Percentiles rank a stretch among this genome's conserved stretches.
Conservation (phyloP, 1,140 invertebrate species). For the Piezodorus guildinii region DNA sequence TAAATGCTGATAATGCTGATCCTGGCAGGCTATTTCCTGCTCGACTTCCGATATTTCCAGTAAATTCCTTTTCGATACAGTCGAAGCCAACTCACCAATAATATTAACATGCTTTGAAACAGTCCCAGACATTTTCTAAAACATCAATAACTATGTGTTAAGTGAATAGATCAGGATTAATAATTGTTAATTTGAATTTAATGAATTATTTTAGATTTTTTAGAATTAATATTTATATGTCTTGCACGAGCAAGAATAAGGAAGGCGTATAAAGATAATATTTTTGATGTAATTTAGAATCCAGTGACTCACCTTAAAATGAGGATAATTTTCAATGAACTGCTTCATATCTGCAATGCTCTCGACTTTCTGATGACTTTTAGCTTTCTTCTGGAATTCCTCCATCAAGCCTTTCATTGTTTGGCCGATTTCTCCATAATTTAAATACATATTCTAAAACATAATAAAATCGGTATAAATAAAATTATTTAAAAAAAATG, state of each 20-base stretch:
- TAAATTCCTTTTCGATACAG: conserved; percentile 66
- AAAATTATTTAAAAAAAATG: conserved; percentile 10
- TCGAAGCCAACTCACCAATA: conserved; percentile 82
- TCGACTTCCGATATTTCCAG: conserved; percentile 92
- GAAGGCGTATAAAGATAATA: too few relatives aligned
- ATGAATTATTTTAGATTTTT: too few relatives aligned
- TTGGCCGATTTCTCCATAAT: conserved; percentile 96
- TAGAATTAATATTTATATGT: too few relatives aligned
- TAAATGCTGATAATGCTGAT: conserved; percentile 79
- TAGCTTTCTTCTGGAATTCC: conserved; percentile 91
- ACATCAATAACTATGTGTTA: conserved; percentile 20
- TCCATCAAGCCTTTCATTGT: conserved; percentile 97
- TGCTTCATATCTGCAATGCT: conserved; percentile 98
- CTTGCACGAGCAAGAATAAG: too few relatives aligned
- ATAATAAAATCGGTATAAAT: conserved; percentile 25
- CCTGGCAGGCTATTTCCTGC: conserved; percentile 89
- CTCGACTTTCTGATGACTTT: conserved; percentile 94
- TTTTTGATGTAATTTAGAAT: neutral
- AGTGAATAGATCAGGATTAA: neutral
- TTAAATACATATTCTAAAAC: conserved; percentile 79
- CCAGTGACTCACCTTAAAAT: conserved; percentile 66
- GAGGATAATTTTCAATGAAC: conserved; percentile 96
- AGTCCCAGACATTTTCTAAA: conserved; percentile 91
- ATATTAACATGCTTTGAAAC: conserved; percentile 95
- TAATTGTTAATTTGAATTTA: neutral